phyloP scores from a whole-genome alignment of 2,797 vertebrate species.

The Hoplostethus mediterraneus region DNA sequence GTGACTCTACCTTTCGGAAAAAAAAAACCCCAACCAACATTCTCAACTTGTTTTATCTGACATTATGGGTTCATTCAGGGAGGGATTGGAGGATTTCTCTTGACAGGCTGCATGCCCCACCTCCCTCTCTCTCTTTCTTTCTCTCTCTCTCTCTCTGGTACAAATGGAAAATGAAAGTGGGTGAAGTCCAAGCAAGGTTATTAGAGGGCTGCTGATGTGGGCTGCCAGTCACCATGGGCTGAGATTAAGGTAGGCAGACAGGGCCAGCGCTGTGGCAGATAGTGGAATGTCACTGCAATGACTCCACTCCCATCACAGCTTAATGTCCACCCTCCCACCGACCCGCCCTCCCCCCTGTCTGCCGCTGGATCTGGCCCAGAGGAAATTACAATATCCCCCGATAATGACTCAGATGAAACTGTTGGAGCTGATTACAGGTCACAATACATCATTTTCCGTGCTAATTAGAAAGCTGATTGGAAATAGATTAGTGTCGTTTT shows the following conservation, averaged over 20 bases:
- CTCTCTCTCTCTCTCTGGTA: neutral
- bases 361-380: slow-evolving; percentile 50
- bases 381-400: slow-evolving; percentile 80
- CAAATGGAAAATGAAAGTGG: slow-evolving; percentile 62
- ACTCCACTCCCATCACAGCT: slow-evolving; percentile 60
- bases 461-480: slow-evolving; percentile 83
- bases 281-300: slow-evolving; percentile 75
- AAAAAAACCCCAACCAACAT: neutral
- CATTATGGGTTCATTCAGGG: slow-evolving; percentile 56
- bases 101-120: slow-evolving; percentile 50
- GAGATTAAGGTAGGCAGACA: slow-evolving; percentile 66
- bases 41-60: slow-evolving; percentile 61
- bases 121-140: neutral
- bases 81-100: slow-evolving; percentile 59
- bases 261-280: slow-evolving; percentile 53
- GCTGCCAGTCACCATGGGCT: slow-evolving; percentile 66
- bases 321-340: slow-evolving; percentile 64
- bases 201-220: slow-evolving; percentile 56
- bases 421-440: slow-evolving; percentile 80
- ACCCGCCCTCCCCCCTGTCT: slow-evolving; percentile 40
- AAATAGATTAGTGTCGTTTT: slow-evolving; percentile 79
- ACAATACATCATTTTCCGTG: slow-evolving; percentile 78
- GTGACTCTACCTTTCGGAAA: slow-evolving; percentile 37
- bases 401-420: slow-evolving; percentile 80
- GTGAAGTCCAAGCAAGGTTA: slow-evolving; percentile 69